A percentile compares a stretch with the other conserved stretches of the same genome.
These are phyloP conservation scores for Megalopta genalis DNA, from an alignment of 1,140 invertebrate genomes.

Conservation along the genomic window DNA sequence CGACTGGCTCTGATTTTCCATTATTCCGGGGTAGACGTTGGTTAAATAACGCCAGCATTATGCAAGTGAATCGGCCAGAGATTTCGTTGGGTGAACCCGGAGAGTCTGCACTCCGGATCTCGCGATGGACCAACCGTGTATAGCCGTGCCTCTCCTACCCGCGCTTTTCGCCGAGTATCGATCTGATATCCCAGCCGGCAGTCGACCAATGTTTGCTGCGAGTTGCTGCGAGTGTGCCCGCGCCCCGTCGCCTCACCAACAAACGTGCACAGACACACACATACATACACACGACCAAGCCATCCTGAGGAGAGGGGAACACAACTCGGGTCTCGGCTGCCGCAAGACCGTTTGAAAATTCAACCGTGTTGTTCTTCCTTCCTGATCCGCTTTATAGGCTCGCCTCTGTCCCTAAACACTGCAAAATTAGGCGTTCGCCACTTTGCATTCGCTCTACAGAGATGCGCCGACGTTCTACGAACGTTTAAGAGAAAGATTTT, in stretches of 20 bases:
- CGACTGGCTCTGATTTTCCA: no score
- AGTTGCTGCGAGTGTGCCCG: slow-evolving; percentile 63
- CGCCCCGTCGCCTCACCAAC: slow-evolving; percentile 53
- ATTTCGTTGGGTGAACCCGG: slow-evolving; percentile 15
- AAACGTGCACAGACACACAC: not conserved
- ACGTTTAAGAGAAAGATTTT: no score
- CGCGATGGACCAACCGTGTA: slow-evolving; percentile 72
- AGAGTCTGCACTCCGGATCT: slow-evolving; percentile 59
- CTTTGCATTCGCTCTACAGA: no score
- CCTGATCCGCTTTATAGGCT: not conserved
- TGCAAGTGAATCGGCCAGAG: slow-evolving; percentile 6
- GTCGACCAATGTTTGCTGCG: slow-evolving; percentile 45
- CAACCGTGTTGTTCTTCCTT: slow-evolving; percentile 17
- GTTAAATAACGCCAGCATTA: no score
- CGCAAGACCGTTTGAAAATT: slow-evolving; percentile 50
- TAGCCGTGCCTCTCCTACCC: slow-evolving; percentile 33
- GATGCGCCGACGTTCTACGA: no score
- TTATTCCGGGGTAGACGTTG: no score
- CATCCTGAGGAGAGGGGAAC: no score
- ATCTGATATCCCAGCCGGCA: slow-evolving; percentile 64
- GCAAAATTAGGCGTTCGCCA: no score
- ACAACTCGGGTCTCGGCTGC: slow-evolving; percentile 16
- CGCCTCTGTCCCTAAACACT: not conserved
- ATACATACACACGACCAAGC: not conserved
- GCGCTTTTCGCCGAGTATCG: slow-evolving; percentile 72